These are phyloP conservation scores for Drosophila sulfurigaster DNA, from an alignment of 1,140 invertebrate species.

Conservation along the genomic window DNA sequence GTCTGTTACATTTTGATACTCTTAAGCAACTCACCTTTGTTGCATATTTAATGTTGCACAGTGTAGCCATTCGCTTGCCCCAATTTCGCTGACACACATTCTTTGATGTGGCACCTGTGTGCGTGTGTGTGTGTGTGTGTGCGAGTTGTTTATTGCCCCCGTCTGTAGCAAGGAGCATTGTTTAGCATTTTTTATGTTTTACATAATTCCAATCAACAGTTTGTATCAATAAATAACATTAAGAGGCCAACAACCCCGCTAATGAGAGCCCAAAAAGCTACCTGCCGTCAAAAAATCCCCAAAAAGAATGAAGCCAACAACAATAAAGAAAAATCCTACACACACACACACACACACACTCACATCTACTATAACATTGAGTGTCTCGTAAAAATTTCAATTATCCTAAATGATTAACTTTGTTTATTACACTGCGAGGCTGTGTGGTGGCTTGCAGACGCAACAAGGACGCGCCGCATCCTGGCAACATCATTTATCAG, in stretches of 20 bases:
- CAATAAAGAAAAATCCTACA: background rate
- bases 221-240: constrained; percentile 72
- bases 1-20: background rate
- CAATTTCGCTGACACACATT: constrained; percentile 47
- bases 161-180: constrained; percentile 23
- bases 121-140: constrained; percentile 34
- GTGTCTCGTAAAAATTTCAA: constrained; percentile 84
- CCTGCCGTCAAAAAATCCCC: constrained; percentile 42
- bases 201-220: constrained; percentile 70
- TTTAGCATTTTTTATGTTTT: constrained; percentile 35
- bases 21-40: background rate
- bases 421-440: constrained; percentile 67
- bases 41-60: background rate
- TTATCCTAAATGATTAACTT: constrained; percentile 85
- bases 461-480: constrained; percentile 17
- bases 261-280: constrained; percentile 61
- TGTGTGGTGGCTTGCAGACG: background rate
- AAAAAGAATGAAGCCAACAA: constrained; percentile 25
- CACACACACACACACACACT: background rate
- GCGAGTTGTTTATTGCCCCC: constrained; percentile 35
- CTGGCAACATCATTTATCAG: constrained; percentile 76
- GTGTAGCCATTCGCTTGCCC: constrained; percentile 11
- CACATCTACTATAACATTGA: constrained; percentile 48
- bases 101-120: constrained; percentile 17
- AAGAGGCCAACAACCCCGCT: constrained; percentile 41